Base-by-base conservation (phyloP, 2,113 vertebrate species). In the Cebus imitator region DNA sequence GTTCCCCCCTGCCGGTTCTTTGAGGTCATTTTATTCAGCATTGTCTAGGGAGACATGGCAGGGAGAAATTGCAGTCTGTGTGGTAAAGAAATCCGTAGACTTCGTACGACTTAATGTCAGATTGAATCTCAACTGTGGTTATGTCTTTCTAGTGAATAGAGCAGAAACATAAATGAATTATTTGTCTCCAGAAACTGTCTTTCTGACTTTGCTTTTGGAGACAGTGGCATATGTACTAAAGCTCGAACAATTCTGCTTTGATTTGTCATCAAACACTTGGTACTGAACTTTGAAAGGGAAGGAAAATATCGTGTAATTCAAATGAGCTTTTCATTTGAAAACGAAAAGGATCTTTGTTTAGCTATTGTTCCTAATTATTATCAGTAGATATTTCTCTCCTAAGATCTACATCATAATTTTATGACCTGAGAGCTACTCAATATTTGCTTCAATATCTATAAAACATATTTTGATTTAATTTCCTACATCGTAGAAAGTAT, bases 121-220 rank as follows among this genome's bases (percentile, higher is more conserved):
- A 90, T 13, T 79, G 78, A 88, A 87, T 96, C 96, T 87, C 1
- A 0, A 57, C 92, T 75, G 90, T 70, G 95, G 90, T 95, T 95
- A 75, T 75, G 40, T 96, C 82, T 52, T 93, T 57, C 52, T 78
- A 90, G 90, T 96, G 97, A 97, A 95, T 90, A 94, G 55, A 97
- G 72, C 52, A 88, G 94, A 88, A 90, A 72, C 81, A 97, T 90
- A 84, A 96, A 86, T 86, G 66, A 96, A 85, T 97, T 92, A 92
- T 92, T 96, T 96, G 80, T 96, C 94, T 95, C 66, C 58, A 90
- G 80, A 96, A 96, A 93, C 68, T 96, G 94, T 96, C 95, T 72
- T 79, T 95, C 87, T 90, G n/a, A 45, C 6, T 87, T 95, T 94
- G 83, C 75, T 96, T 97, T 97, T 84, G 92, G 83, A 97, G 80